Evolutionary conservation across 2,797 vertebrate species (phyloP).

Genomic region (Cyclura pinguis): DNA sequence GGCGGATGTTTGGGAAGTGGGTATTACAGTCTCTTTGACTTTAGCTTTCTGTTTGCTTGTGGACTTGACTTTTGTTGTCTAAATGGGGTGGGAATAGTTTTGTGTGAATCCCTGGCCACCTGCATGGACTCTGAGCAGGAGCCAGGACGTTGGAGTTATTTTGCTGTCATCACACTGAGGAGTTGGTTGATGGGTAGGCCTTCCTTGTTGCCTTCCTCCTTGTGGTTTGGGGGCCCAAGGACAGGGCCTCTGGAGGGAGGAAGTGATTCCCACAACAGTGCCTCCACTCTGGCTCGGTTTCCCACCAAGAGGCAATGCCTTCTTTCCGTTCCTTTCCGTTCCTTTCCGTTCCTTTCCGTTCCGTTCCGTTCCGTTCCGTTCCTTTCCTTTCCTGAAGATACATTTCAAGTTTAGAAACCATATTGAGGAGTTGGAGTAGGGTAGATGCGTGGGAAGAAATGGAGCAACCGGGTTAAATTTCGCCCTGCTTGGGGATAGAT

Average conservation of each 20-base stretch:
- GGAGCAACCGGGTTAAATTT: slow-evolving; percentile 24
- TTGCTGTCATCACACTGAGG: background rate
- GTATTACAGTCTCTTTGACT: background rate
- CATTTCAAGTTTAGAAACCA: slow-evolving; percentile 8
- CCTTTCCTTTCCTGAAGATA: slow-evolving; percentile 13
- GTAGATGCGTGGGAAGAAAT: background rate
- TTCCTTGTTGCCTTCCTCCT: background rate
- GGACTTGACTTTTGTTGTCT: background rate
- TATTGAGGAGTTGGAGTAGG: slow-evolving; percentile 2
- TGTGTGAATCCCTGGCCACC: background rate
- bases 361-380: too few species aligned
- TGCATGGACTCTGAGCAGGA: background rate
- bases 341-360: slow-evolving; percentile 6
- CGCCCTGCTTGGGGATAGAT: background rate
- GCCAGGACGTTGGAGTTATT: background rate
- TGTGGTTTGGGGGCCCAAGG: too few species aligned
- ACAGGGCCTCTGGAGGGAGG: background rate
- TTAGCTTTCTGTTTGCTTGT: background rate
- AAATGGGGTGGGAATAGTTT: background rate
- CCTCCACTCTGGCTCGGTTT: background rate
- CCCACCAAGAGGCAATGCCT: slow-evolving; percentile 30
- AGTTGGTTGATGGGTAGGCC: background rate
- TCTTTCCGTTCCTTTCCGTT: too few species aligned
- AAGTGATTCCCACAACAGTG: background rate
- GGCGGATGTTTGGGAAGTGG: too few species aligned